These are phyloP conservation scores for Phortica variegata DNA, from an alignment of 1,140 invertebrate species.

Conservation along the genomic window DNA sequence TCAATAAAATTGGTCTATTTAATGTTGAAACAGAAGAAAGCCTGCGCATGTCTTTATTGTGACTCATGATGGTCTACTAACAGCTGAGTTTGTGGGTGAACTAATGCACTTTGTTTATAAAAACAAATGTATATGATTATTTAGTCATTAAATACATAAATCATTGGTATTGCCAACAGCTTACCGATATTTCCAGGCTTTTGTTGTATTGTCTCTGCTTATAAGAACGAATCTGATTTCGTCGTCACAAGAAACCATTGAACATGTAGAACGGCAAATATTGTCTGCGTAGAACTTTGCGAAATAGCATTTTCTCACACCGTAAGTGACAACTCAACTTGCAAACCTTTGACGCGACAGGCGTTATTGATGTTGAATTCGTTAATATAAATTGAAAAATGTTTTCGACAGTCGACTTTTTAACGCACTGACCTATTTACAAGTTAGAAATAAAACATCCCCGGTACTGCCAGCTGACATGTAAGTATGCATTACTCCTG, in stretches of 20 bases:
- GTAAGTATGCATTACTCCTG: no score
- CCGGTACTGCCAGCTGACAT: no score
- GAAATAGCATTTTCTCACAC: conserved; percentile 34
- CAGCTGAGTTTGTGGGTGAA: no score
- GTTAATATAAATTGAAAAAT: conserved; percentile 4
- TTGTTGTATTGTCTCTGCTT: conserved; percentile 25
- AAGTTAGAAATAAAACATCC: not conserved
- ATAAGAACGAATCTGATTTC: conserved; percentile 38
- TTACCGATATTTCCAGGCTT: conserved; percentile 31
- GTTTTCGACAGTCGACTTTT: not conserved
- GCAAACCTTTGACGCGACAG: not conserved
- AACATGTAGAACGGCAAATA: conserved; percentile 46
- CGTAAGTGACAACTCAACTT: not conserved
- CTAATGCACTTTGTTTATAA: no score
- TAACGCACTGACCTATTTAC: not conserved
- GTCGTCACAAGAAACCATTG: conserved; percentile 49
- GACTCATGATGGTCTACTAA: no score
- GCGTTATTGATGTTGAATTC: not conserved
- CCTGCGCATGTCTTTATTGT: no score
- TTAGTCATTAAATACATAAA: no score
- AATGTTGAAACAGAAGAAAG: no score
- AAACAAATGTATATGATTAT: no score
- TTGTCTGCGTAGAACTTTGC: conserved; percentile 37
- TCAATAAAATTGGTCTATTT: no score
- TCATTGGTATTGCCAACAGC: conserved; percentile 7